A percentile compares a stretch with the other conserved stretches of the same genome.
These are phyloP conservation scores for Myxocyprinus asiaticus DNA, from an alignment of 2,113 vertebrate genomes.

Conservation along the genomic window DNA sequence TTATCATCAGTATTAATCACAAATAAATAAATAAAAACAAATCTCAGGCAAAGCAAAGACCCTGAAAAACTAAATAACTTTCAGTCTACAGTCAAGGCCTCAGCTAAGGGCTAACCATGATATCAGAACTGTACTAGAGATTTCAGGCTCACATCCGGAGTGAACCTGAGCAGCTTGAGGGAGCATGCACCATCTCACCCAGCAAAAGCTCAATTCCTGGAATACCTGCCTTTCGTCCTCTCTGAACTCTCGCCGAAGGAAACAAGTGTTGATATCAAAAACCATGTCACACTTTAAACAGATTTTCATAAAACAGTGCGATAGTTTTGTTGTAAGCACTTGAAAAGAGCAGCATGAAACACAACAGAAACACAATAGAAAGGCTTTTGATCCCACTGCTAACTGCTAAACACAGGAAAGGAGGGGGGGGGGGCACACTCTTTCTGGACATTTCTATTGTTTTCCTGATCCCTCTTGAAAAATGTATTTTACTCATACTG, in stretches of 20 bases:
- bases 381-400: conserved; percentile 5
- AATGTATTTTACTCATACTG: neutral
- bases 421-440: conserved; percentile 30
- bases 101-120: neutral
- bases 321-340: conserved; percentile 24
- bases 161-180: conserved; percentile 9
- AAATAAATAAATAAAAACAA: too few relatives aligned
- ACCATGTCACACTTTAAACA: conserved; percentile 38
- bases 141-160: neutral
- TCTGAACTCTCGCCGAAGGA: conserved; percentile 11
- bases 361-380: conserved; percentile 30
- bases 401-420: conserved; percentile 36
- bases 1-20: too few relatives aligned
- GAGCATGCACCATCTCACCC: conserved; percentile 9
- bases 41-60: too few relatives aligned
- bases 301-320: neutral
- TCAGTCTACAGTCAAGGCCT: neutral
- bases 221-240: conserved; percentile 19
- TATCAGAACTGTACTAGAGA: neutral
- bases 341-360: neutral
- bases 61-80: neutral
- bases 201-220: conserved; percentile 33
- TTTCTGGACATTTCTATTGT: conserved; percentile 43
- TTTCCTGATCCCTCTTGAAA: conserved; percentile 22
- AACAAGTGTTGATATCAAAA: conserved; percentile 37